Base-by-base conservation (phyloP, 1,140 invertebrate species). In the Euglossa dilemma region DNA sequence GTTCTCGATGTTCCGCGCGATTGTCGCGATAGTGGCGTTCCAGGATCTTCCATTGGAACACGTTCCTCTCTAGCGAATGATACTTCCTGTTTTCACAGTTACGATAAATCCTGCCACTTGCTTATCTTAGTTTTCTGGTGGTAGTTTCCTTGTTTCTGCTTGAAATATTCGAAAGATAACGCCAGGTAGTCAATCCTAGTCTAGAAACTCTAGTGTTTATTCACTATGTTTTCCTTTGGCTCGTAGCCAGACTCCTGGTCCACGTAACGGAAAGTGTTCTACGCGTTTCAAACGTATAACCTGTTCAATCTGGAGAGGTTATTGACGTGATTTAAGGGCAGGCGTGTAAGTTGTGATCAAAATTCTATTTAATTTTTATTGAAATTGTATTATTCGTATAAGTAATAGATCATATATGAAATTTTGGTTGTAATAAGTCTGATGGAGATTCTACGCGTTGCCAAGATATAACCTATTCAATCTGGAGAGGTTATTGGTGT, bases 151-250 rank as follows among this genome's bases (percentile, higher is more conserved):
- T n/a, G 28, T 47, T n/a, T 25, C 6, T 25, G 36, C 61, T 56
- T 16, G 47, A 75, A 81, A 74, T 66, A 75, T 36, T n/a, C 71
- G 52, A 56, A 25, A 45, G 71, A 80, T 74, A 80, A n/a, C 11
- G 11, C 12, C 50, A 25, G 23, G 47, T 45, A 72, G 47, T 72
- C 18, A 28, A 36, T 43, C n/a, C 59, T 2, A 11, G 8, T 50
- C 43, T 12, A 54, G 63, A 80, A 71, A 63, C 20, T 0, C n/a
- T n/a, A n/a, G n/a, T n/a, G 2, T 6, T 23, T 9, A 16, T 8
- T 0, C 11, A 16, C 18, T 6, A 18, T 23, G 36, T 47, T 64
- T 66, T 56, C 23, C 61, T 66, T 56, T 57, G 67, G 78, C 47
- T 43, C 23, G 12, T 45, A 9, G 57, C 47, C 67, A 80, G 28